Conservation (phyloP, 2,113 vertebrate genomes). For the Nothoprocta perdicaria region DNA sequence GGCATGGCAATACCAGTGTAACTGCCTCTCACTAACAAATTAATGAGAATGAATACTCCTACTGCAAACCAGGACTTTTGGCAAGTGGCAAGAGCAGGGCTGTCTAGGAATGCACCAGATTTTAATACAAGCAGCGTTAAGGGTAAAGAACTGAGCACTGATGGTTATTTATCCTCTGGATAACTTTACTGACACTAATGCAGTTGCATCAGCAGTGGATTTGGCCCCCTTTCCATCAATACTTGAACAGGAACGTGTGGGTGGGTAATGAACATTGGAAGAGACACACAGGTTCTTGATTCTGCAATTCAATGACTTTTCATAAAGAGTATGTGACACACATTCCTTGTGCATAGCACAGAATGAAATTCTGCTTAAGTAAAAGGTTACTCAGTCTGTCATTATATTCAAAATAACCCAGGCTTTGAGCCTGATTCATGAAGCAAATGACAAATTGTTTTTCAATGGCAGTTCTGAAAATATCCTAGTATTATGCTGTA, state of each 20-base stretch:
- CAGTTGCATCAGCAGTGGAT: constrained; percentile 15
- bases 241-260: constrained; percentile 47
- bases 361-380: constrained; percentile 67
- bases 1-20: neutral
- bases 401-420: constrained; percentile 70
- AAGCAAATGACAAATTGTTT: constrained; percentile 69
- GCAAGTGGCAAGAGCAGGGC: neutral
- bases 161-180: constrained; percentile 8
- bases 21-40: neutral
- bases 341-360: constrained; percentile 47
- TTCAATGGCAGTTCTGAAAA: constrained; percentile 66
- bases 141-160: neutral
- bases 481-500: constrained; percentile 63
- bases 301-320: constrained; percentile 49
- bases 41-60: neutral
- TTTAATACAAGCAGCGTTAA: neutral
- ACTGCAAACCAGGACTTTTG: neutral
- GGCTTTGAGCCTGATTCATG: constrained; percentile 63
- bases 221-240: constrained; percentile 20
- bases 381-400: constrained; percentile 63
- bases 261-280: constrained; percentile 60
- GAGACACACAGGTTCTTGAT: constrained; percentile 29
- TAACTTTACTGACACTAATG: constrained; percentile 19
- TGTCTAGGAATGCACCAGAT: neutral
- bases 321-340: constrained; percentile 40